These are phyloP conservation scores for Metridium senile DNA, from an alignment of 92 coral and sea anemone genomes.

Conservation along the genomic window DNA sequence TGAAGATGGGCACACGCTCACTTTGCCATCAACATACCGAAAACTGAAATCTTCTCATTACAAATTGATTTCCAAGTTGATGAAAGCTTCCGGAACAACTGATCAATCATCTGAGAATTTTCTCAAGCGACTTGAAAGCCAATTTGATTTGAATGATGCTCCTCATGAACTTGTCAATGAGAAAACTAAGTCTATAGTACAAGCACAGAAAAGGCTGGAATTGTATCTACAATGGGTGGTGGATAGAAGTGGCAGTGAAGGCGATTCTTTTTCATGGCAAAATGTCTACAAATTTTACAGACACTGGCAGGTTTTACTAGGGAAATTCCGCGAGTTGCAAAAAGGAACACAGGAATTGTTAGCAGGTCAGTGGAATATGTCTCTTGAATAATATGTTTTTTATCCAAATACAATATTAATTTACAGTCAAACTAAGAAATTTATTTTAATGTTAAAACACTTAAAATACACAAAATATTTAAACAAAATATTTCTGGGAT, in stretches of 20 bases:
- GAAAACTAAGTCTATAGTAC: conserved; percentile 33
- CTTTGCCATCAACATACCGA: conserved; percentile 68
- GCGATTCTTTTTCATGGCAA: conserved; percentile 58
- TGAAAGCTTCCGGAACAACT: conserved; percentile 12
- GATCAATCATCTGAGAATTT: conserved; percentile 36
- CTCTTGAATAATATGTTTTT: too few species aligned
- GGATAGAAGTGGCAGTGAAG: conserved; percentile 2
- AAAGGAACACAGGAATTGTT: conserved; percentile 62
- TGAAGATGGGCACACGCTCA: conserved; percentile 44
- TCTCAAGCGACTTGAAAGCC: conserved; percentile 42
- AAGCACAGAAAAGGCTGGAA: conserved; percentile 46
- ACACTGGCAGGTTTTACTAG: conserved; percentile 79
- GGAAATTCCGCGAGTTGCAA: conserved; percentile 71
- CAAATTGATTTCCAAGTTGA: conserved; percentile 55
- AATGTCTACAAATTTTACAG: conserved; percentile 76
- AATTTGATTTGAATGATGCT: conserved; percentile 37
- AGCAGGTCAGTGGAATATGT: conserved; percentile 58
- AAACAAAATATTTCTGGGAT: too few species aligned
- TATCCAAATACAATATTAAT: too few species aligned
- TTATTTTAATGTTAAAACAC: too few species aligned
- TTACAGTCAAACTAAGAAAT: too few species aligned
- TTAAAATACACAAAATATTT: too few species aligned
- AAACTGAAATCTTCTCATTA: conserved; percentile 65
- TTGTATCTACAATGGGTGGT: conserved; percentile 24
- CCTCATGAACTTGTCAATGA: conserved; percentile 32